Conservation (phyloP, 2,888 invertebrate species). For the Drosophila siamana region DNA sequence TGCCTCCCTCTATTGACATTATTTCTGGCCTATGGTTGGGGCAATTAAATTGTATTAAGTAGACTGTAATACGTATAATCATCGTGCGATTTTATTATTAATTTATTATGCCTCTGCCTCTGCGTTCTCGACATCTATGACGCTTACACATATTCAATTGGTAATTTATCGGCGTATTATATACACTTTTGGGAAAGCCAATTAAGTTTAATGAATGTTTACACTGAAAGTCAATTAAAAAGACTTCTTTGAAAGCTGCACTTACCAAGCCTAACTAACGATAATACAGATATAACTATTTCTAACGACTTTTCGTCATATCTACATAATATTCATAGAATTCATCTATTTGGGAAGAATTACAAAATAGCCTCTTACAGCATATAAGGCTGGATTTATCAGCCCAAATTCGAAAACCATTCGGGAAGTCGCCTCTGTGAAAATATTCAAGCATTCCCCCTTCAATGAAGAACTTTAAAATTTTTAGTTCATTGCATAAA, state of each 20-base stretch:
- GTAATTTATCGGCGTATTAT: constrained; percentile 16
- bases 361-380: neutral
- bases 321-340: too few species aligned
- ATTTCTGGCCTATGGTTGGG: constrained; percentile 42
- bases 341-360: too few species aligned
- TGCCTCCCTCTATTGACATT: constrained; percentile 24
- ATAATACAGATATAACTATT: too few species aligned
- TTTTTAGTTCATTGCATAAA: constrained; percentile 77
- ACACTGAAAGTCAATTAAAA: neutral
- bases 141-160: constrained; percentile 32
- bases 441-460: constrained; percentile 1
- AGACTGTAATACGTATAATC: constrained; percentile 46
- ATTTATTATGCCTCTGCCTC: constrained; percentile 52
- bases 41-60: constrained; percentile 61
- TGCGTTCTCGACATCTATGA: neutral
- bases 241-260: neutral
- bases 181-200: constrained; percentile 1
- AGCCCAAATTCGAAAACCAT: constrained; percentile 21
- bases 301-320: too few species aligned
- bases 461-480: constrained; percentile 27
- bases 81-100: constrained; percentile 69
- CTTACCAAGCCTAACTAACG: neutral
- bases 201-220: neutral
- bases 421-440: neutral
- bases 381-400: constrained; percentile 6